Base-by-base conservation (phyloP, 2,113 vertebrate genomes). In the Cyphomyrus plagiostoma region DNA sequence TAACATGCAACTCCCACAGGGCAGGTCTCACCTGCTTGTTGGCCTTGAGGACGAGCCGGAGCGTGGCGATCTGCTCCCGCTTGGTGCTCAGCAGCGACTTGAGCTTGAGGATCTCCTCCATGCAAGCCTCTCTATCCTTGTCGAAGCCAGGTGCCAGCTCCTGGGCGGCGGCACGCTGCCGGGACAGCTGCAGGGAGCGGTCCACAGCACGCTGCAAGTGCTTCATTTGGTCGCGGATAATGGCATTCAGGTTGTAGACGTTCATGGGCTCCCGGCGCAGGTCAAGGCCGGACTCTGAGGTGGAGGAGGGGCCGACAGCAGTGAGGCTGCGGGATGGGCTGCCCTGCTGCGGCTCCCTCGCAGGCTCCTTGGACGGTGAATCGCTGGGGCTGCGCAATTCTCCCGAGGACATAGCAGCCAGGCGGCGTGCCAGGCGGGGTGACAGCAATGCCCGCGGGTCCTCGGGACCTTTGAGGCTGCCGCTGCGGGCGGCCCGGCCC, bases 261-360 rank as follows among this genome's bases (percentile, higher is more conserved):
- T 99, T 99, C 98, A 99, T 98, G 5, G 98, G 98, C 95, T 99
- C 98, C 93, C 97, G 98, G 62, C 98, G 96, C 92, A 99, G 96
- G 94, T 99, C 98, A 83, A 96, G 97, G 2, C 95, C 97, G 17
- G 95, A 94, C 87, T 99, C 98, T 0, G 96, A 95, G 23, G 95
- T 94, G 0, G 97, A 96, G 70, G 98, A 98, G 0, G 95, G 96
- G 87, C 97, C 97, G 89, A 92, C 46, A 87, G 94, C 96, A 93
- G 97, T 95, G 70, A 95, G 93, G 58, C 95, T 96, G 93, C 97
- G 97, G 0, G 94, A 95, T 1, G 97, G 97, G 92, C 96, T 98
- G 80, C 96, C 90, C 5, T 95, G 94, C 0, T 95, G 92, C 0
- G 96, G 95, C 82, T 95, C 96, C 91, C 95, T 96, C 74, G 95